Percentiles rank a stretch among this genome's conserved stretches.
Conservation (phyloP, 2,797 vertebrate genomes). For the Poeciliopsis paucimaculata region DNA sequence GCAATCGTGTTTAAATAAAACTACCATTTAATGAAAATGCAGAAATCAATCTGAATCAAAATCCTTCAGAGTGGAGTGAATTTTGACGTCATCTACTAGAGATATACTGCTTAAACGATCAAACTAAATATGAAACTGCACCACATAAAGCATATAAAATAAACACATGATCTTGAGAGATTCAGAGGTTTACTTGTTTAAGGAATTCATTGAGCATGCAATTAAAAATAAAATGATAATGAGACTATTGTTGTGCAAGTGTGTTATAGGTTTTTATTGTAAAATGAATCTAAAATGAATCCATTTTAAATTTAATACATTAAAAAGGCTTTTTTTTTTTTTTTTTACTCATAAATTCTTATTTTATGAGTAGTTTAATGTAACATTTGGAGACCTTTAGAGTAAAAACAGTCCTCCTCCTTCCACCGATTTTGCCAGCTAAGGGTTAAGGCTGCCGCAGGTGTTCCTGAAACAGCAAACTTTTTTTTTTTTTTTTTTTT, state of each 20-base stretch:
- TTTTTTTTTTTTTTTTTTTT: constrained; percentile 39
- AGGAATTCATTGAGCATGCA: background rate
- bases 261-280: background rate
- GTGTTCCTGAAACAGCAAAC: constrained; percentile 78
- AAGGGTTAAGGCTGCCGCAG: constrained; percentile 91
- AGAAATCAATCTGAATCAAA: background rate
- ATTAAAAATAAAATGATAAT: background rate
- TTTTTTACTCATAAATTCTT: background rate
- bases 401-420: background rate
- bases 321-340: background rate
- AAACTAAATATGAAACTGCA: background rate
- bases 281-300: background rate
- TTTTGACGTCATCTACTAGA: constrained; percentile 18
- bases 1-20: background rate
- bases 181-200: background rate
- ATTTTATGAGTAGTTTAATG: background rate
- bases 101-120: background rate
- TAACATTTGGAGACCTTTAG: background rate
- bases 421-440: constrained; percentile 62
- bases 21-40: background rate
- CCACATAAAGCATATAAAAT: background rate
- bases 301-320: background rate
- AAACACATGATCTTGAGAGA: background rate
- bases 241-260: background rate
- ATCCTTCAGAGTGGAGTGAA: background rate